phyloP scores from a whole-genome alignment of 2,797 vertebrate genomes.

The Myotis vivesi region DNA sequence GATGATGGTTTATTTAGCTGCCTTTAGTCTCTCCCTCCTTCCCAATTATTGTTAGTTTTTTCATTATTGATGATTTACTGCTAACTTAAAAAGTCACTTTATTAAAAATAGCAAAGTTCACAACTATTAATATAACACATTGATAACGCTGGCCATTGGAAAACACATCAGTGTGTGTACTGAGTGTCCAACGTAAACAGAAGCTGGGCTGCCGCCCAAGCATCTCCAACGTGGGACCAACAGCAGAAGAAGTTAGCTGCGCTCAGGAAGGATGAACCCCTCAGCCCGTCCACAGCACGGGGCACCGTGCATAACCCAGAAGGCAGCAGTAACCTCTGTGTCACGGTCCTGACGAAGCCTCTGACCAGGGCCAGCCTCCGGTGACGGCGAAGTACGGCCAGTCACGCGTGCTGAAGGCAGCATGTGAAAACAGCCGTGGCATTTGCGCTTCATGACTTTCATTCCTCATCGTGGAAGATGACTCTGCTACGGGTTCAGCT shows the following conservation, averaged over 20 bases:
- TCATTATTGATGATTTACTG: not conserved
- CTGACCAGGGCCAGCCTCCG: constrained; percentile 5
- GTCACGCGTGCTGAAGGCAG: constrained; percentile 66
- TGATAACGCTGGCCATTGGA: constrained; percentile 61
- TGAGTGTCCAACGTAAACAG: constrained; percentile 76
- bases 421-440: constrained; percentile 65
- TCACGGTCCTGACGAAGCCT: constrained; percentile 28
- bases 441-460: constrained; percentile 65
- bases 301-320: constrained; percentile 71
- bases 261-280: constrained; percentile 30
- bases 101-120: constrained; percentile 83
- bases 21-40: not conserved
- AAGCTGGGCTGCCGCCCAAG: constrained; percentile 60
- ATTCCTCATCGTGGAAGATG: constrained; percentile 64
- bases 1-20: not conserved
- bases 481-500: constrained; percentile 63
- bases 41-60: not conserved
- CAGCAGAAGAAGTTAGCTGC: not conserved
- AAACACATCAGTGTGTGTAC: constrained; percentile 47
- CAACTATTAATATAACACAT: constrained; percentile 69
- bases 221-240: not conserved
- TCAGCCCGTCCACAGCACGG: not conserved
- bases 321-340: constrained; percentile 77
- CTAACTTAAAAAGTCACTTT: constrained; percentile 71
- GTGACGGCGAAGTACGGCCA: constrained; percentile 25